Conservation (phyloP, 1,140 invertebrate species). For the Nomia melanderi region DNA sequence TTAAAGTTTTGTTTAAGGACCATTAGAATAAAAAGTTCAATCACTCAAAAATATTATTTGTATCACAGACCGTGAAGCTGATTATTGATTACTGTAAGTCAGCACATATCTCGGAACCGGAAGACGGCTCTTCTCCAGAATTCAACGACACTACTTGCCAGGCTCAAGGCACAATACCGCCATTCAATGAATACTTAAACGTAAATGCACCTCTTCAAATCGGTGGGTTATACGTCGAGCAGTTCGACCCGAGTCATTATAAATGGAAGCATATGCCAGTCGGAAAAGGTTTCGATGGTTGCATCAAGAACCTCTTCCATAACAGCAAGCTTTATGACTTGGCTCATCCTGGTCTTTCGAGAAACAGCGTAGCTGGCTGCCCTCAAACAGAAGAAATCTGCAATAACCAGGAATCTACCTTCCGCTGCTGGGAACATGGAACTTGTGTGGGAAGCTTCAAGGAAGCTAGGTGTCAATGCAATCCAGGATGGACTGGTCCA, state of each 20-base stretch:
- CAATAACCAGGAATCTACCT: conserved; percentile 89
- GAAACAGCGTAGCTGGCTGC: conserved; percentile 93
- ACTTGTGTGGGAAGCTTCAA: conserved; percentile 95
- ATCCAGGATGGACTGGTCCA: conserved; percentile 94
- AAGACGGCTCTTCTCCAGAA: conserved; percentile 92
- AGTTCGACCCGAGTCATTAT: conserved; percentile 92
- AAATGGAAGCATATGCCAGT: conserved; percentile 93
- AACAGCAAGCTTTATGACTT: conserved; percentile 97
- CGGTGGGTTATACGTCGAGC: conserved; percentile 93
- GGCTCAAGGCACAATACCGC: conserved; percentile 92
- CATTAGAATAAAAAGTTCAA: too few relatives aligned
- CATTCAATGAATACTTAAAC: conserved; percentile 98
- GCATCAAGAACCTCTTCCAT: conserved; percentile 96
- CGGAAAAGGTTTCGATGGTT: conserved; percentile 95
- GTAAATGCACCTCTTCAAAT: conserved; percentile 97
- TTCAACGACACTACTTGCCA: conserved; percentile 95
- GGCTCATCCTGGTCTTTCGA: conserved; percentile 91
- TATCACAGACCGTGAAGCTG: conserved; percentile 88
- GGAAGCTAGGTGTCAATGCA: conserved; percentile 94
- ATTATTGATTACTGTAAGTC: conserved; percentile 95
- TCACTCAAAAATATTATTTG: background rate
- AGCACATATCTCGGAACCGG: conserved; percentile 91
- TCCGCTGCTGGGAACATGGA: conserved; percentile 94
- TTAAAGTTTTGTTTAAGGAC: too few relatives aligned
- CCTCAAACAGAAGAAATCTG: conserved; percentile 95